Base-by-base conservation (phyloP, 2,113 vertebrate genomes). In the Gobius niger region DNA sequence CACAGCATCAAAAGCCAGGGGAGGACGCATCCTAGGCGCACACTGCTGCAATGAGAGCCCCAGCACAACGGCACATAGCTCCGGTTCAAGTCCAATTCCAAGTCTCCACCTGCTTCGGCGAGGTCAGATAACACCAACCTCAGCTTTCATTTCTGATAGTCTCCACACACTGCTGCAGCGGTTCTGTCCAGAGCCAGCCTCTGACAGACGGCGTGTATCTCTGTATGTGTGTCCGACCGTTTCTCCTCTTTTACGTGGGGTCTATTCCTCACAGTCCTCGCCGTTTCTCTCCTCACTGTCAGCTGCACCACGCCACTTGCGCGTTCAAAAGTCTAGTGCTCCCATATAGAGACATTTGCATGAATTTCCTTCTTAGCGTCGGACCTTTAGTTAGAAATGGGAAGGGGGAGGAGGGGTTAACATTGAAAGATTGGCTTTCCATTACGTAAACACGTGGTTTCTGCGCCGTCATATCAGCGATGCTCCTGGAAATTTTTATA, bases 391-490 rank as follows among this genome's bases (percentile, higher is more conserved):
- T 89, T 91, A 81, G 93, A 92, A 90, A 91, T 88, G 90, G 88
- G 87, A 70, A 60, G 57, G 19, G 85, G 89, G 91, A 92, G 95
- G 94, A 94, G 94, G 92, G 93, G 91, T 93, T 91, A 88, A 88
- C 44, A 94, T 87, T 91, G 91, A 93, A 93, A 94, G 89, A 92
- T 91, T 94, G 94, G 85, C 91, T 92, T 93, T 92, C 94, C 93
- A 89, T 96, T 94, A 96, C 94, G 93, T 95, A 92, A 92, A 94
- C 95, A 97, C 95, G 95, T 96, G 95, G 90, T 90, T 93, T 92
- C 87, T 90, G 84, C 90, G 85, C 91, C 92, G 93, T 93, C 94
- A 93, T 91, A 92, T 92, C 90, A 82, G 84, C 84, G 91, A 92
- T 88, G 93, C 92, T 76, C 83, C 77, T 68, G 68, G 80, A 72